Evolutionary conservation across 2,888 invertebrate species (phyloP).

Genomic region (Chironomus riparius): DNA sequence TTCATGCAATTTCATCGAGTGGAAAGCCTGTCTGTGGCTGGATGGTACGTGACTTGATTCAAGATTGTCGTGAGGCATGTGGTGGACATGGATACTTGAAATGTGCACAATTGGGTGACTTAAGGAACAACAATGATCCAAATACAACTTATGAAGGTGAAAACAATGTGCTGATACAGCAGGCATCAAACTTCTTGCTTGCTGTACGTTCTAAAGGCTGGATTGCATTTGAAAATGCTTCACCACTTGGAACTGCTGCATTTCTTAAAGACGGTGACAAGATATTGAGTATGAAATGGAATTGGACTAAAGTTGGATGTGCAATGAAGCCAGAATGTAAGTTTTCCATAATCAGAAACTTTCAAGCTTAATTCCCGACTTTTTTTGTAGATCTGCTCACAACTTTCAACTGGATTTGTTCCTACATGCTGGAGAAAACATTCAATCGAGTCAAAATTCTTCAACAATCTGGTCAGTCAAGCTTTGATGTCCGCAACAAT

Average conservation of each 20-base stretch:
- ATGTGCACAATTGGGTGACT: conserved; percentile 44
- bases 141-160: conserved; percentile 90
- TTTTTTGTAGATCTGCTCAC: conserved; percentile 54
- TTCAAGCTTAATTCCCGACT: neutral
- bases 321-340: conserved; percentile 17
- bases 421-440: conserved; percentile 64
- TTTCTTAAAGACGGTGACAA: conserved; percentile 51
- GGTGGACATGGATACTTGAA: conserved; percentile 75
- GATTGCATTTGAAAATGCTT: conserved; percentile 31
- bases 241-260: conserved; percentile 61
- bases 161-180: conserved; percentile 85
- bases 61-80: conserved; percentile 77
- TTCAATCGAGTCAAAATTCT: conserved; percentile 51
- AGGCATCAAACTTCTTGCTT: conserved; percentile 79
- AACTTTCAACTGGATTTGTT: conserved; percentile 76
- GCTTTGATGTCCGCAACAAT: conserved; percentile 68
- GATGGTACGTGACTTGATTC: conserved; percentile 68
- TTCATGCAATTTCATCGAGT: conserved; percentile 69
- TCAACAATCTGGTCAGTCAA: conserved; percentile 50
- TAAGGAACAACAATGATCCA: conserved; percentile 80
- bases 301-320: conserved; percentile 28
- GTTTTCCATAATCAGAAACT: neutral
- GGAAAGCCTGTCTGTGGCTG: conserved; percentile 74
- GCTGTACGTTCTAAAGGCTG: conserved; percentile 33
- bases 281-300: conserved; percentile 38